Conservation (phyloP, 2,888 invertebrate genomes). For the Torymus tubicola region DNA sequence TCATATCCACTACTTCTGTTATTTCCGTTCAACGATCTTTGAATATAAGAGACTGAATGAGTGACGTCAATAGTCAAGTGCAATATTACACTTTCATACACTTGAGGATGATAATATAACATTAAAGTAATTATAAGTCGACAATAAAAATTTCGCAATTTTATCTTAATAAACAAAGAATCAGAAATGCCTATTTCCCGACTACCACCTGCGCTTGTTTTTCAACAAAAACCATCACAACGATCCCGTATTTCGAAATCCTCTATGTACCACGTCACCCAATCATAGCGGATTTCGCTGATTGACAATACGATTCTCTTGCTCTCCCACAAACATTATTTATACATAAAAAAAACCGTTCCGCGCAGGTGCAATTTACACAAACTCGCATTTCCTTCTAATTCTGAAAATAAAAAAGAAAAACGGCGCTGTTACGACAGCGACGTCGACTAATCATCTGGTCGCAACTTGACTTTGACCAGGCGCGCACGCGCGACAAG, state of each 20-base stretch:
- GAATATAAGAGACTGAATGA: no score
- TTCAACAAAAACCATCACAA: not conserved
- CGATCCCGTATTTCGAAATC: slow-evolving; percentile 20
- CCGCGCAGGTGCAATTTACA: slow-evolving; percentile 44
- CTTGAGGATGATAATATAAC: no score
- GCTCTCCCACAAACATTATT: not conserved
- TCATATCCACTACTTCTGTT: not conserved
- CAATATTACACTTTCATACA: no score
- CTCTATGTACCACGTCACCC: not conserved
- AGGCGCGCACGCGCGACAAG: slow-evolving; percentile 12
- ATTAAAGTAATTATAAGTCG: no score
- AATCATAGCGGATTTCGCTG: slow-evolving; percentile 1
- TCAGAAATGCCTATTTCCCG: no score
- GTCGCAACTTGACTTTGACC: slow-evolving; percentile 55
- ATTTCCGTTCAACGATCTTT: no score
- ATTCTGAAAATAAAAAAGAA: slow-evolving; percentile 18
- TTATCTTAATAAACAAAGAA: no score
- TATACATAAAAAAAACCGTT: slow-evolving; percentile 2
- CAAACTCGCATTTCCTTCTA: slow-evolving; percentile 18
- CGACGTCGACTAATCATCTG: slow-evolving; percentile 30
- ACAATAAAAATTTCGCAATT: no score
- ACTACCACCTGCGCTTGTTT: not conserved
- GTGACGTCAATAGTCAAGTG: no score
- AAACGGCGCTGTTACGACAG: slow-evolving; percentile 6
- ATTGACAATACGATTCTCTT: not conserved